Evolutionary conservation across 2,113 vertebrate genomes (phyloP).

Genomic region (Colinus virginianus): DNA sequence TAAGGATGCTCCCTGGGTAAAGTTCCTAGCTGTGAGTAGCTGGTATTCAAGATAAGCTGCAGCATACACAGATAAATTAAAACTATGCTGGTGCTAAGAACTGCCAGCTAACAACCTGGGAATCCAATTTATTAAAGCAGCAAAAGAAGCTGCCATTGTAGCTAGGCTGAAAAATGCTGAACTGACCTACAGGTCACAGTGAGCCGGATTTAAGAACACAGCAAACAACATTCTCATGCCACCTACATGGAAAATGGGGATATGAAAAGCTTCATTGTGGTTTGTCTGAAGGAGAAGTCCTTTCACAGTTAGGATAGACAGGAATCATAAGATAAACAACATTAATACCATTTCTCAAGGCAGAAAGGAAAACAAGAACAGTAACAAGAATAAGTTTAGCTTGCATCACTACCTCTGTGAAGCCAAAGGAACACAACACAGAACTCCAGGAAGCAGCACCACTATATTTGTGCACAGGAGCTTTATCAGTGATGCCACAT

Average conservation of each 20-base stretch:
- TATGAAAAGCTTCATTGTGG: not conserved
- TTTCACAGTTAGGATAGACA: not conserved
- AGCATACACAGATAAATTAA: not conserved
- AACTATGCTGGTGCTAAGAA: not conserved
- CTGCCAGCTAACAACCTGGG: not conserved
- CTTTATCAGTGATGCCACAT: not conserved
- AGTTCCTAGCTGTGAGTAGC: not conserved
- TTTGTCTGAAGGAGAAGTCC: not conserved
- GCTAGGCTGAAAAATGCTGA: not conserved
- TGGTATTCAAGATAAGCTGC: not conserved
- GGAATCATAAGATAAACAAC: not conserved
- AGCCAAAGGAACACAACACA: not conserved
- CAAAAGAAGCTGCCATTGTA: not conserved
- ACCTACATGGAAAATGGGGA: not conserved
- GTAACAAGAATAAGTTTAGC: not conserved
- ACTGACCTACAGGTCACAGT: not conserved
- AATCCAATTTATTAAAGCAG: not conserved
- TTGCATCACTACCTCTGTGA: not conserved
- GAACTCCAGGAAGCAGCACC: not conserved
- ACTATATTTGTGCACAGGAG: not conserved
- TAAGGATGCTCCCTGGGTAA: not conserved
- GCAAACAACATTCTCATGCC: not conserved
- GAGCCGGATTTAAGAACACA: slow-evolving; percentile 13
- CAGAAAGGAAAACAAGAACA: not conserved
- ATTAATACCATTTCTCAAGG: not conserved